These are phyloP conservation scores for Bryconaethiops microstoma DNA, from an alignment of 2,797 vertebrate genomes.

Conservation along the genomic window DNA sequence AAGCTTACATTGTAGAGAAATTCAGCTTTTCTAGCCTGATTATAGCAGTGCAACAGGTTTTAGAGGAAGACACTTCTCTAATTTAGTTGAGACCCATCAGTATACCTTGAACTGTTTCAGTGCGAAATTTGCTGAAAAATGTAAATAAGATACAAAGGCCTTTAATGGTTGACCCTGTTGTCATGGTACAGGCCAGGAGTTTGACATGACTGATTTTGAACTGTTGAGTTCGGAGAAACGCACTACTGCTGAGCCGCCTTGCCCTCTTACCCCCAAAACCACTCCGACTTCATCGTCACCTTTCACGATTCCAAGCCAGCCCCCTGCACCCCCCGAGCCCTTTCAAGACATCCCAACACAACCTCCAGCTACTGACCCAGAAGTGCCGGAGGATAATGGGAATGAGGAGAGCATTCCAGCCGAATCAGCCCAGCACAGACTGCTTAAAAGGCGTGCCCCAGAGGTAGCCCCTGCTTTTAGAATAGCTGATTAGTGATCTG, in stretches of 20 bases:
- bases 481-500: conserved; percentile 67
- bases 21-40: not conserved
- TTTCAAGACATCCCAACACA: conserved; percentile 55
- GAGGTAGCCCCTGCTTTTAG: conserved; percentile 72
- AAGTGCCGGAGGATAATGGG: conserved; percentile 66
- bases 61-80: not conserved
- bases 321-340: conserved; percentile 54
- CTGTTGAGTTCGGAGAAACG: conserved; percentile 72
- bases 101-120: not conserved
- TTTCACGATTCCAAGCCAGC: conserved; percentile 35
- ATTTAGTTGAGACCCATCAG: not conserved
- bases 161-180: conserved; percentile 43
- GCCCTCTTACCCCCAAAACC: conserved; percentile 37
- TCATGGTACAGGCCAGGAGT: conserved; percentile 72
- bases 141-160: not conserved
- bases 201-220: conserved; percentile 81
- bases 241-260: conserved; percentile 63
- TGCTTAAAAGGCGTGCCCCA: conserved; percentile 80
- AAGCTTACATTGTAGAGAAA: too few relatives aligned
- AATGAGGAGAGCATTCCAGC: conserved; percentile 56
- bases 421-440: conserved; percentile 71
- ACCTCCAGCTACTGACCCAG: conserved; percentile 48
- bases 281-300: not conserved
- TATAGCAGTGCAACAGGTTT: not conserved
- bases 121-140: not conserved